These are phyloP conservation scores for Baryphthengus martii DNA, from an alignment of 2,113 vertebrate species.

Conservation along the genomic window DNA sequence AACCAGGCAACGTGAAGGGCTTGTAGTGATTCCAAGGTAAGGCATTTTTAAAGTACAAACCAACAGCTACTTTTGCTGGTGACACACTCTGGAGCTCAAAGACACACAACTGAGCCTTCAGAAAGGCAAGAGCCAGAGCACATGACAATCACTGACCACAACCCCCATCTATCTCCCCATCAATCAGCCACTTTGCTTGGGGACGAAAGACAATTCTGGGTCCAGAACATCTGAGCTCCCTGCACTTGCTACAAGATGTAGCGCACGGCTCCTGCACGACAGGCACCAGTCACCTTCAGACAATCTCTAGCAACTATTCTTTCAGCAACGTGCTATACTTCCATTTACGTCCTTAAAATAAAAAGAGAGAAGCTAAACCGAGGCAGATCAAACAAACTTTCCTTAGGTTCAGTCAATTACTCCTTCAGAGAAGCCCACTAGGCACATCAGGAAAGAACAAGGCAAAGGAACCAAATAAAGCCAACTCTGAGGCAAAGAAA, in stretches of 20 bases:
- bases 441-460: not conserved
- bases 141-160: not conserved
- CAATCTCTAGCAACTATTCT: not conserved
- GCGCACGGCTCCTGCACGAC: not conserved
- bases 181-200: not conserved
- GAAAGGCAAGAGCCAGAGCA: not conserved
- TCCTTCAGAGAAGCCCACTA: not conserved
- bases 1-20: not conserved
- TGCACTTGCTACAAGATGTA: accelerated
- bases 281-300: not conserved
- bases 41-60: not conserved
- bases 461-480: not conserved
- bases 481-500: not conserved
- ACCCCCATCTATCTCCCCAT: accelerated
- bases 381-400: not conserved
- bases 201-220: not conserved
- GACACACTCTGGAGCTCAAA: not conserved
- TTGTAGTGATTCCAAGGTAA: not conserved
- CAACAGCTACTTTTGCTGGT: not conserved
- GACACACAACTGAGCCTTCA: not conserved
- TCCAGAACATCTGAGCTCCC: not conserved
- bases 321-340: not conserved
- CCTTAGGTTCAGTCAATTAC: not conserved
- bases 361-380: not conserved
- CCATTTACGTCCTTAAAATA: not conserved